phyloP scores from a whole-genome alignment of 1,140 invertebrate genomes.

The Habropoda laboriosa region DNA sequence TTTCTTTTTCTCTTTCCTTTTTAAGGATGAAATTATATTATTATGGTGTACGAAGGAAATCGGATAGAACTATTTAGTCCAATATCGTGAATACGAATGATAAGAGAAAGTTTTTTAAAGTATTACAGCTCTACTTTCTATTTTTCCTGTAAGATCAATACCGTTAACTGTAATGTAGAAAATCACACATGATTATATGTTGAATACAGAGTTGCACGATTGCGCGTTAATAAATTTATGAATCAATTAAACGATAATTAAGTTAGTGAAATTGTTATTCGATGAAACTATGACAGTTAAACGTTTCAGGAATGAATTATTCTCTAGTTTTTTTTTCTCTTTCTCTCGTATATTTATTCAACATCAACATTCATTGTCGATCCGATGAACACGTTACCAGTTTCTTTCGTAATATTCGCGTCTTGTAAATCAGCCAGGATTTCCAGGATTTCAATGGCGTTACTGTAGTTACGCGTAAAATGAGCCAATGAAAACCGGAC shows the following conservation, averaged over 20 bases:
- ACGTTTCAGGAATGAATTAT: too few species aligned
- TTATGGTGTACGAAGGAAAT: not conserved
- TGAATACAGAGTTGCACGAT: not conserved
- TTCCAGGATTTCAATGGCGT: not conserved
- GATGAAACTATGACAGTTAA: too few species aligned
- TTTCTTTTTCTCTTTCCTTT: not conserved
- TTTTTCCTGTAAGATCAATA: not conserved
- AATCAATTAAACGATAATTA: not conserved
- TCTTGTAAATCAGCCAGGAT: not conserved
- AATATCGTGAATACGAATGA: not conserved
- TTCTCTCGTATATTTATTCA: not conserved
- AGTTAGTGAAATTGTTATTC: not conserved
- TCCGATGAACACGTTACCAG: not conserved
- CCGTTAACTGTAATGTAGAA: not conserved
- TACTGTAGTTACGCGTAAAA: slow-evolving; percentile 4
- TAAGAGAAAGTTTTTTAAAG: slow-evolving; percentile 27
- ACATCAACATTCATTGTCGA: not conserved
- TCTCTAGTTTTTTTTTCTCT: not conserved
- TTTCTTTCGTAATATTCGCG: not conserved
- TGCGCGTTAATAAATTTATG: not conserved
- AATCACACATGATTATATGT: not conserved
- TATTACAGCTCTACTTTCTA: slow-evolving; percentile 18
- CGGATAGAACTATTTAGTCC: not conserved
- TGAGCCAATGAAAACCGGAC: not conserved
- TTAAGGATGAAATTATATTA: not conserved